Conservation (phyloP, 2,797 vertebrate genomes). For the Gallirallus australis region DNA sequence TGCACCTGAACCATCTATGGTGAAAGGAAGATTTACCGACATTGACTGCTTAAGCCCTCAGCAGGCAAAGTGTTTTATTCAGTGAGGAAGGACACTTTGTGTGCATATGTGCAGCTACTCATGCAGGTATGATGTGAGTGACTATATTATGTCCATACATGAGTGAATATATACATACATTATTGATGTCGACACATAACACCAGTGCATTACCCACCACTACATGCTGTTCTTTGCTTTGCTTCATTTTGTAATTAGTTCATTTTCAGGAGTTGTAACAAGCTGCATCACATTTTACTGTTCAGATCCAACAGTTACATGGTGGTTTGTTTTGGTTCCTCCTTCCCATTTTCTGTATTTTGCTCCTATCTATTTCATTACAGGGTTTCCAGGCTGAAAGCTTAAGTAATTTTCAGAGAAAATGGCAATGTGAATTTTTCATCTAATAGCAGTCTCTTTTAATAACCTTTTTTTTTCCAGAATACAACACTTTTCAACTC, state of each 20-base stretch:
- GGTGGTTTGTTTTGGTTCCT: not conserved
- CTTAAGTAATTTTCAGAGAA: slow-evolving; percentile 6
- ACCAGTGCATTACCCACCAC: not conserved
- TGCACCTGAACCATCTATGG: not conserved
- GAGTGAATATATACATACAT: not conserved
- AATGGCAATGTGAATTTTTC: not conserved
- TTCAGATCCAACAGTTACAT: not conserved
- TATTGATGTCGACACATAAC: not conserved
- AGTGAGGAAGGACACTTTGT: not conserved
- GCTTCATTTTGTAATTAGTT: not conserved
- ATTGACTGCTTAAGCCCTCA: not conserved
- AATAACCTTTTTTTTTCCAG: not conserved
- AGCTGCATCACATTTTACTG: not conserved
- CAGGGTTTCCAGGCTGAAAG: not conserved
- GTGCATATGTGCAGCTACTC: not conserved
- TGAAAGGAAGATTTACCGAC: not conserved
- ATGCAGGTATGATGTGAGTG: not conserved
- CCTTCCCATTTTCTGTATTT: not conserved
- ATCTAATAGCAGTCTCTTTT: not conserved
- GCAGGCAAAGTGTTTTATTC: not conserved
- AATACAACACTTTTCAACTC: not conserved
- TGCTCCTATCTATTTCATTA: not conserved
- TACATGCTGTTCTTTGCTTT: not conserved
- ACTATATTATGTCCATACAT: not conserved
- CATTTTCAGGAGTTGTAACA: not conserved